Conservation (phyloP, 2,113 vertebrate genomes). For the Lycocorax pyrrhopterus region DNA sequence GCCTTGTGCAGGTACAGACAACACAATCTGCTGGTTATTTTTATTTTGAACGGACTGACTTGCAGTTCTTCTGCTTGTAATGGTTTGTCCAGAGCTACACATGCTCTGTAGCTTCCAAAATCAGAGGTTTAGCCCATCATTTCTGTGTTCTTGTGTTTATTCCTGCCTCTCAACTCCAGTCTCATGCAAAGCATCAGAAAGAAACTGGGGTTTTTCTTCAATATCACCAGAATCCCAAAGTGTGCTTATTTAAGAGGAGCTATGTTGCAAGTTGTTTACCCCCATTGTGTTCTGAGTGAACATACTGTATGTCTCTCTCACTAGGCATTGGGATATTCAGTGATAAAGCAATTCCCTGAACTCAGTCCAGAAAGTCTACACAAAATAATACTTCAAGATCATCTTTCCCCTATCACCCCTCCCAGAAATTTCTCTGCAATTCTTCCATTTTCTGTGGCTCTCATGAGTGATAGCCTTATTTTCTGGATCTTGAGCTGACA, state of each 20-base stretch:
- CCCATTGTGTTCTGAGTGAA: not conserved
- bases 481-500: not conserved
- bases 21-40: not conserved
- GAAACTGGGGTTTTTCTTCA: not conserved
- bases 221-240: not conserved
- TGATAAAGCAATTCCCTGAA: not conserved
- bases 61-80: not conserved
- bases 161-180: not conserved
- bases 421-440: not conserved
- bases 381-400: not conserved
- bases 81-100: not conserved
- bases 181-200: not conserved
- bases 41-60: not conserved
- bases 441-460: not conserved
- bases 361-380: not conserved
- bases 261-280: not conserved
- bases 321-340: not conserved
- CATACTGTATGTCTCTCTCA: not conserved
- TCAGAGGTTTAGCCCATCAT: not conserved
- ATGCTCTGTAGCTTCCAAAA: not conserved
- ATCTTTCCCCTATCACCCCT: not conserved
- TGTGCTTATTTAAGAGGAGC: not conserved
- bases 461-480: not conserved
- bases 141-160: not conserved
- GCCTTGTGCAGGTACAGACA: not conserved